Conservation (phyloP, 1,140 invertebrate species). For the Gonatopus flavifemur region DNA sequence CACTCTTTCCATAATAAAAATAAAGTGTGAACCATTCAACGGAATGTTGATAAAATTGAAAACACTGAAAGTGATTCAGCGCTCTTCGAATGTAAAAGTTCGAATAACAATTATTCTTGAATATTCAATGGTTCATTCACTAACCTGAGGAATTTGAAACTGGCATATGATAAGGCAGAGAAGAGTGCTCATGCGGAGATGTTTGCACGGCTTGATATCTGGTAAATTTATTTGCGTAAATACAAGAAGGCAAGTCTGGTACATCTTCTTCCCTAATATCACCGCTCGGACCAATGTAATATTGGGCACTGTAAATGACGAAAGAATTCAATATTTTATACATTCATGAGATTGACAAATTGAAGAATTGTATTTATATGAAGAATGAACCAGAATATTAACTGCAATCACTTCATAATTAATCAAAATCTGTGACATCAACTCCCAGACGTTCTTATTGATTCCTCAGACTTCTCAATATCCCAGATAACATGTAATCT, state of each 20-base stretch:
- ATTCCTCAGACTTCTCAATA: too few species aligned
- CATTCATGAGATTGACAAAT: too few species aligned
- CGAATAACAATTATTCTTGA: not conserved
- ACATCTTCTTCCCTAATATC: constrained; percentile 62
- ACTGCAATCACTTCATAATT: not conserved
- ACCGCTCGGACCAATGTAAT: constrained; percentile 55
- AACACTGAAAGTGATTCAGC: not conserved
- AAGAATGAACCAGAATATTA: not conserved
- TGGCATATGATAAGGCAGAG: constrained; percentile 52
- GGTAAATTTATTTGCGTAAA: constrained; percentile 63
- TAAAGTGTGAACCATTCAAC: not conserved
- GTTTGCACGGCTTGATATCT: constrained; percentile 48
- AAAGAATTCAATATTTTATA: not conserved
- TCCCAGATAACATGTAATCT: too few species aligned
- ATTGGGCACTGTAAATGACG: constrained; percentile 51
- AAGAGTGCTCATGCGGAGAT: constrained; percentile 47
- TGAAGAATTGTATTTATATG: not conserved
- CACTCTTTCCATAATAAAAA: not conserved
- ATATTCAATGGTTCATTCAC: not conserved
- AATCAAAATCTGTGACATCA: too few species aligned
- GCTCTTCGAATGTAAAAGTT: too few species aligned
- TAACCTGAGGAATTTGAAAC: constrained; percentile 51
- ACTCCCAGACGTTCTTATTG: too few species aligned
- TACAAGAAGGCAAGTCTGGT: constrained; percentile 68
- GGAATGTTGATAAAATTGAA: not conserved